These are phyloP conservation scores for Drosophila antonietae DNA, from an alignment of 2,888 invertebrate species.

Conservation along the genomic window DNA sequence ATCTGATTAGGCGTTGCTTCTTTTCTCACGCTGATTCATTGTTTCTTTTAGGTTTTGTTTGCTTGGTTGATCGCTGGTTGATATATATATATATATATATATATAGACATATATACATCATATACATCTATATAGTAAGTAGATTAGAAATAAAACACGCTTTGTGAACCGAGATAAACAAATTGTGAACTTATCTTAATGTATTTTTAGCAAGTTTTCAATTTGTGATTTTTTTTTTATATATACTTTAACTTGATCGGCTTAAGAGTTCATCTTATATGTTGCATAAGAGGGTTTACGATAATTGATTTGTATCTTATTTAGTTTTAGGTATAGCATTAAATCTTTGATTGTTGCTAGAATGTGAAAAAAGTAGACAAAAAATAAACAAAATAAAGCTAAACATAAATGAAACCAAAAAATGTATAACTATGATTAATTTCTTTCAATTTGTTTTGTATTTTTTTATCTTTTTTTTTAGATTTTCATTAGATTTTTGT, in stretches of 20 bases:
- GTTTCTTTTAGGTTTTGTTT: constrained; percentile 28
- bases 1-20: constrained; percentile 49
- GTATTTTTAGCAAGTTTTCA: constrained; percentile 49
- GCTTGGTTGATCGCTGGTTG: constrained; percentile 55
- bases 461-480: constrained; percentile 44
- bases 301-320: constrained; percentile 34
- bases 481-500: constrained; percentile 40
- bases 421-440: constrained; percentile 57
- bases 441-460: constrained; percentile 45
- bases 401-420: constrained; percentile 58
- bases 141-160: constrained; percentile 42
- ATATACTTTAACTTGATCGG: constrained; percentile 46
- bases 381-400: constrained; percentile 30
- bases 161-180: constrained; percentile 56
- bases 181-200: constrained; percentile 48
- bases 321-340: constrained; percentile 72
- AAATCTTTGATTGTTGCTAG: constrained; percentile 77
- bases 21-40: constrained; percentile 34
- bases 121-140: constrained; percentile 18
- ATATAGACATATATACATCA: constrained; percentile 14
- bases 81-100: constrained; percentile 26
- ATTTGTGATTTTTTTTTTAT: constrained; percentile 21
- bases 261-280: constrained; percentile 39
- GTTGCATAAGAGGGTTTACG: constrained; percentile 46
- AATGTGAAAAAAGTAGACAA: constrained; percentile 41